phyloP scores from a whole-genome alignment of 2,797 vertebrate genomes.

The Eulemur rubriventer region DNA sequence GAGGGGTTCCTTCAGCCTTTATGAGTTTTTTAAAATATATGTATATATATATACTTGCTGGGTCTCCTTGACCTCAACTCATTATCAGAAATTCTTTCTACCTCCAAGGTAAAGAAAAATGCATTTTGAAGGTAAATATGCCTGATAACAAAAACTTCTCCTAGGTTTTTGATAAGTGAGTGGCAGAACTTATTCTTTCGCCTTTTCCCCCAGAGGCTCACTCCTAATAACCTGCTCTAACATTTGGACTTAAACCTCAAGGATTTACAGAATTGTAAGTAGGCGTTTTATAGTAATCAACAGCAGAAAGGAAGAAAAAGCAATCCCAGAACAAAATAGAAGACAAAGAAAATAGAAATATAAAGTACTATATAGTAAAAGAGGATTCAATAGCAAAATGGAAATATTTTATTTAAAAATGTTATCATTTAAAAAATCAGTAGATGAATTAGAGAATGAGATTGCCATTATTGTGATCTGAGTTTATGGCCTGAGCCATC shows the following conservation, averaged over 20 bases:
- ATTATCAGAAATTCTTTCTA: neutral
- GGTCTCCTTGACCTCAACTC: neutral
- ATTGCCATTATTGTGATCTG: neutral
- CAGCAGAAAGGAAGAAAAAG: neutral
- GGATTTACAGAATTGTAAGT: neutral
- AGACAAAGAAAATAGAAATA: neutral
- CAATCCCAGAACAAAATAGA: neutral
- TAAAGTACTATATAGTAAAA: neutral
- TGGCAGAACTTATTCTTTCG: neutral
- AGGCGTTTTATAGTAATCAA: neutral
- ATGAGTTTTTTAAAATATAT: neutral
- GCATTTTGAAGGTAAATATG: neutral
- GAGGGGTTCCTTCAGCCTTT: neutral
- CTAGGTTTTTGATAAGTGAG: neutral
- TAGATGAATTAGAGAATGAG: neutral
- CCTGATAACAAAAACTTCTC: neutral
- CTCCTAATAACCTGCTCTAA: neutral
- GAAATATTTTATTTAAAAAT: neutral
- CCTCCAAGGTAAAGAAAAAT: neutral
- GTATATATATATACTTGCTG: neutral
- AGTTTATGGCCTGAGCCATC: neutral
- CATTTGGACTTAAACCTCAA: neutral
- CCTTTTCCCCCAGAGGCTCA: neutral
- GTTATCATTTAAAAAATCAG: neutral
- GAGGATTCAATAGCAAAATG: neutral